Evolutionary conservation across 23 tunicate genomes (phyloP).

Genomic region (Phallusia fumigata): DNA sequence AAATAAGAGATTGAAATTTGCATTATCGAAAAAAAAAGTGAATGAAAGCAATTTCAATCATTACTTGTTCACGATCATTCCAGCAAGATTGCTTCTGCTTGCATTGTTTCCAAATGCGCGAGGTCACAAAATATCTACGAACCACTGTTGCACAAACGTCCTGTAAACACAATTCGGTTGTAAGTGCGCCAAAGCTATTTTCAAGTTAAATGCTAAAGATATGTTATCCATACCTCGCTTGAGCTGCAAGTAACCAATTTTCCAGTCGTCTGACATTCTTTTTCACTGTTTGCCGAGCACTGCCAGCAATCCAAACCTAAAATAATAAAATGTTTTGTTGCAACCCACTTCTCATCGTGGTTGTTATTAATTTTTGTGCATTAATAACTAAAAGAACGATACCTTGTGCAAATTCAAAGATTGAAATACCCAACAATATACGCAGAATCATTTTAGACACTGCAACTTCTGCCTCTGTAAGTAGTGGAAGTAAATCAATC

Average conservation of each 20-base stretch:
- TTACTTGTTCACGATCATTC: not conserved
- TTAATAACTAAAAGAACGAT: too few species aligned
- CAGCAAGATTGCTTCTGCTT: not conserved
- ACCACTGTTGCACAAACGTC: not conserved
- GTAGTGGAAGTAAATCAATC: too few species aligned
- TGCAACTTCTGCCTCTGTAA: too few species aligned
- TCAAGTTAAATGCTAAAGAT: too few species aligned
- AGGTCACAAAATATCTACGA: not conserved
- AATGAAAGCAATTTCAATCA: not conserved
- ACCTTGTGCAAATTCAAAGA: too few species aligned
- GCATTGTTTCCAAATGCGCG: not conserved
- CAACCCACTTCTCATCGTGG: too few species aligned
- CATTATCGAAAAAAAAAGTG: not conserved
- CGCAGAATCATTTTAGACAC: too few species aligned
- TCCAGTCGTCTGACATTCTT: not conserved
- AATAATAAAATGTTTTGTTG: not conserved
- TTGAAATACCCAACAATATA: too few species aligned
- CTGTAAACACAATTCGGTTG: not conserved
- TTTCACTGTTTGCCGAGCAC: not conserved
- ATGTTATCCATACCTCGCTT: not conserved
- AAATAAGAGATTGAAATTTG: not conserved
- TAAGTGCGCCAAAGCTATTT: too few species aligned
- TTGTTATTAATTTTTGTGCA: too few species aligned
- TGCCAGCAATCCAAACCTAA: slow-evolving; percentile 1
- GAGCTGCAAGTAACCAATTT: not conserved